These are phyloP conservation scores for Cremastinae sp. DNA, from an alignment of 2,888 invertebrate genomes.

Conservation along the genomic window DNA sequence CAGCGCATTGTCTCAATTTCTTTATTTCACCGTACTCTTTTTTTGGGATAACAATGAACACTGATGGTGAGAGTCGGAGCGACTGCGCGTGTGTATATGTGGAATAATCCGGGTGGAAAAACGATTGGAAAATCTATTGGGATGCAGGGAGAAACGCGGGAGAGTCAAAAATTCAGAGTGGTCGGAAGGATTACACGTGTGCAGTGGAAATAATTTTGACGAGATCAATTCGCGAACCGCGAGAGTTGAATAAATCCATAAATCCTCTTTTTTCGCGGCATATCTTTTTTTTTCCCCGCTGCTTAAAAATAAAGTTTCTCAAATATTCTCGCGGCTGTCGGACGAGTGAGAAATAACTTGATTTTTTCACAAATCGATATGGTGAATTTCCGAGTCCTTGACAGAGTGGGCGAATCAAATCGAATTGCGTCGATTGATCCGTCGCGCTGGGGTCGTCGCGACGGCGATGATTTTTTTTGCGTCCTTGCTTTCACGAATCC, in stretches of 20 bases:
- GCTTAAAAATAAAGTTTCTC: no score
- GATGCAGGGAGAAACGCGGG: not conserved
- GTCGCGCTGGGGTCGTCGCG: no score
- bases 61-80: not conserved
- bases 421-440: no score
- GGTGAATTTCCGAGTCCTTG: no score
- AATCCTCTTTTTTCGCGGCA: not conserved
- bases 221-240: not conserved
- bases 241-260: not conserved
- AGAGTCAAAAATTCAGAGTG: not conserved
- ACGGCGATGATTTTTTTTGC: no score
- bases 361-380: no score
- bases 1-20: constrained; percentile 7
- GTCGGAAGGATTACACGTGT: not conserved
- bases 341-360: no score
- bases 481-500: not conserved
- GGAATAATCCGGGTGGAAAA: constrained; percentile 28
- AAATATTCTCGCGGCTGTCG: no score
- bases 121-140: constrained; percentile 22
- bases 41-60: constrained; percentile 21
- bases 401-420: no score
- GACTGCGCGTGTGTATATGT: no score
- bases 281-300: not conserved
- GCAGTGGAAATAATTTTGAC: constrained; percentile 26
- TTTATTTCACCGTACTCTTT: constrained; percentile 8